Evolutionary conservation across 2,797 vertebrate species (phyloP).

Genomic region (Sebastes kiyomatsui): DNA sequence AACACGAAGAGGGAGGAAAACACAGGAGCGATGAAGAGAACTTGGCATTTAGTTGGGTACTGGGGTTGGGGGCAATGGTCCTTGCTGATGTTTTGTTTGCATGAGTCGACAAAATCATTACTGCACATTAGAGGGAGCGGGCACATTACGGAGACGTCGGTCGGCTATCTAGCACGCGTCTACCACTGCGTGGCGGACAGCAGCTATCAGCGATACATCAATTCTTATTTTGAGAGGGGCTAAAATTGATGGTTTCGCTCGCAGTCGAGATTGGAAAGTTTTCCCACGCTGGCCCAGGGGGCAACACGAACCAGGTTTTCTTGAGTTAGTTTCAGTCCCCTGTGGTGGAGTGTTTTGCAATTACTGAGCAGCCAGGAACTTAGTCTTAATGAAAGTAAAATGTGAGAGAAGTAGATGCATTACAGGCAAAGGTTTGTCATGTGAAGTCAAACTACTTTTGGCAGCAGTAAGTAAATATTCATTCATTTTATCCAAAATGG

Average conservation of each 20-base stretch:
- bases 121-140: conserved; percentile 12
- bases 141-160: conserved; percentile 10
- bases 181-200: neutral
- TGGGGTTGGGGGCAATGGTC: conserved; percentile 40
- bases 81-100: conserved; percentile 50
- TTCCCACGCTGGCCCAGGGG: neutral
- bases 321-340: conserved; percentile 8
- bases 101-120: conserved; percentile 57
- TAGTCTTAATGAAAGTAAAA: neutral
- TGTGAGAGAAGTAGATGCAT: neutral
- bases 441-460: neutral
- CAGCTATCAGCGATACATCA: conserved; percentile 18
- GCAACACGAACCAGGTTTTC: neutral
- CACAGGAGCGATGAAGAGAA: conserved; percentile 1
- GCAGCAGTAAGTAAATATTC: neutral
- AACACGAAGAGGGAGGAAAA: neutral
- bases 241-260: conserved; percentile 19
- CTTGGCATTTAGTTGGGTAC: conserved; percentile 36
- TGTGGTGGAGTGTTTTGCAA: neutral
- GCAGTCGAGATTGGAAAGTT: neutral
- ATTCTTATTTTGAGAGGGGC: neutral
- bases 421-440: neutral
- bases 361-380: neutral
- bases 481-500: neutral
- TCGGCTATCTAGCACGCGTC: neutral